Conservation (phyloP, 1,140 invertebrate genomes). For the Manduca sexta region DNA sequence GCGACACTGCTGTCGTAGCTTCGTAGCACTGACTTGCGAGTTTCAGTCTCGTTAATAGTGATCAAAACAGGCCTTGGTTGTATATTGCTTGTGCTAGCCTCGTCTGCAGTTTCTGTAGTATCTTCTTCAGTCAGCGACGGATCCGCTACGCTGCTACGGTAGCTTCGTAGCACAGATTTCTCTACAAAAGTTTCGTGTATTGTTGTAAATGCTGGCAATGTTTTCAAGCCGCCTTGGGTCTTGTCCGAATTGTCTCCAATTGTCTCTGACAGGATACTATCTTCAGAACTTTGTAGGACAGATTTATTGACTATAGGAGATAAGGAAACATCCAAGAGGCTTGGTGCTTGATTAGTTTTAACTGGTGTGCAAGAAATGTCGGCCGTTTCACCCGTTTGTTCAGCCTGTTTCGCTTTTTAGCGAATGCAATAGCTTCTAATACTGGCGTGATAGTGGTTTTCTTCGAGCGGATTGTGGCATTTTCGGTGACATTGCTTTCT, state of each 20-base stretch:
- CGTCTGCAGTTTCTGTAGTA: conserved; percentile 10
- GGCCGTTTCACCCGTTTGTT: conserved; percentile 25
- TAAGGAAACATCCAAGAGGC: conserved; percentile 50
- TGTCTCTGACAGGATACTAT: conserved; percentile 35
- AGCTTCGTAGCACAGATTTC: conserved; percentile 29
- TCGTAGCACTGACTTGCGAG: conserved; percentile 35
- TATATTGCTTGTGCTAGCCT: neutral
- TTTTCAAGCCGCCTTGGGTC: conserved; percentile 26
- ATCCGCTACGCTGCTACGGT: conserved; percentile 24
- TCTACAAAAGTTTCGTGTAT: conserved; percentile 24
- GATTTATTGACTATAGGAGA: conserved; percentile 63
- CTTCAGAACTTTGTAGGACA: conserved; percentile 46
- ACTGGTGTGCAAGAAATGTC: conserved; percentile 46
- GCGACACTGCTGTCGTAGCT: conserved; percentile 34
- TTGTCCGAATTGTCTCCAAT: conserved; percentile 27
- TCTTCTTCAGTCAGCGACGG: conserved; percentile 13
- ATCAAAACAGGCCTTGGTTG: conserved; percentile 27
- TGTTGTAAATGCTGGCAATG: conserved; percentile 34
- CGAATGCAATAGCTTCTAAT: conserved; percentile 57
- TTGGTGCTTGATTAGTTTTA: conserved; percentile 33
- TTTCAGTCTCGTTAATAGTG: conserved; percentile 25
- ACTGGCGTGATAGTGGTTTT: conserved; percentile 57
- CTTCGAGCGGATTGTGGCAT: conserved; percentile 35
- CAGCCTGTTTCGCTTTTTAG: conserved; percentile 46
- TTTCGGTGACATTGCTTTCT: conserved; percentile 53